Conservation (phyloP, 2,888 invertebrate species). For the Dione juno region DNA sequence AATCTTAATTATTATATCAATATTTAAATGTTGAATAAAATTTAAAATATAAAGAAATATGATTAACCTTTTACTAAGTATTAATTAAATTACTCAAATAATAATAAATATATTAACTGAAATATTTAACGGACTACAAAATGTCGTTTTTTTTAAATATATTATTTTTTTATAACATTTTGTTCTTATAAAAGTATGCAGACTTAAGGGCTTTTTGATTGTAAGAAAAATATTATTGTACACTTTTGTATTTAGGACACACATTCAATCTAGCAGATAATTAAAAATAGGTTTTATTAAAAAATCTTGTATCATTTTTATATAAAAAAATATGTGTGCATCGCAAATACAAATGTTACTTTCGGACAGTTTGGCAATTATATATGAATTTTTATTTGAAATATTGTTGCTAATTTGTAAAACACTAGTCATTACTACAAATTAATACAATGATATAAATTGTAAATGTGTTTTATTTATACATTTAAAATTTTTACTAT, state of each 20-base stretch:
- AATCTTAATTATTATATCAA: not conserved
- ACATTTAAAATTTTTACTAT: not conserved
- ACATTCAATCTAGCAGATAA: too few species aligned
- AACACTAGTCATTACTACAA: not conserved
- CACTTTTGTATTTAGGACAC: too few species aligned
- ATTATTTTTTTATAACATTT: too few species aligned
- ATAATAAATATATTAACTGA: not conserved
- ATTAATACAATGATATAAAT: slow-evolving; percentile 6
- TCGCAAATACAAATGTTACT: not conserved
- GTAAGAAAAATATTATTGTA: too few species aligned
- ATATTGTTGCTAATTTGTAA: not conserved
- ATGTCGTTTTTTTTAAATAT: not conserved
- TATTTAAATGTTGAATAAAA: not conserved
- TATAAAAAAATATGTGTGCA: too few species aligned
- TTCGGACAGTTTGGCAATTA: not conserved
- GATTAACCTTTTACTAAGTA: too few species aligned
- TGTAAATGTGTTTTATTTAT: slow-evolving; percentile 11
- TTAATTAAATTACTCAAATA: not conserved
- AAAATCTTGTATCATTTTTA: too few species aligned
- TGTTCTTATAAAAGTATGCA: too few species aligned
- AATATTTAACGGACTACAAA: not conserved
- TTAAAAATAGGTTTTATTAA: too few species aligned
- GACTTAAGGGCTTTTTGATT: too few species aligned
- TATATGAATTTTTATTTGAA: not conserved
- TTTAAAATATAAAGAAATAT: too few species aligned